Evolutionary conservation across 2,113 vertebrate genomes (phyloP), one percentile per base, ranked within the genome.

Genomic region (Nannospalax galili): DNA sequence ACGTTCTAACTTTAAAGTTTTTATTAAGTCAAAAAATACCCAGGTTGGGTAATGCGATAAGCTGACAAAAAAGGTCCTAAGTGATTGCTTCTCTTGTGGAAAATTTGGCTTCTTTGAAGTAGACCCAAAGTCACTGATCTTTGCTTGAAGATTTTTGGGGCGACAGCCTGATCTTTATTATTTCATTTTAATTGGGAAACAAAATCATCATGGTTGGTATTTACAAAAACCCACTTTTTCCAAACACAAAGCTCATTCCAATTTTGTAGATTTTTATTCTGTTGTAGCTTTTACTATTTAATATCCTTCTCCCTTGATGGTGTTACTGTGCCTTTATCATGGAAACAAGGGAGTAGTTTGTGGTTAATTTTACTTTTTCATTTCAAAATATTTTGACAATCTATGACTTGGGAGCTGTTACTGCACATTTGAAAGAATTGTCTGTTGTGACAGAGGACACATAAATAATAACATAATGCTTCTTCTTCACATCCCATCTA

Each of bases 361-460:
- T 84, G 30, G 89, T 81, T 97, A 97, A 96, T 97, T 96, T 95
- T 92, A 73, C 74, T 95, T 90, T 96, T 93, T 93, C 84, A 94
- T 95, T 96, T 97, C 84, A 96, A 85, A 96, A 77, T 95, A 82
- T 96, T 97, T 95, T 95, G 94, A 96, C 88, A 95, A 40, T 95
- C 87, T 37, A 42, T 93, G 89, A 84, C 70, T 91, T 84, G 96
- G 89, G 92, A 42, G 32, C 93, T 70, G 5, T 97, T 95, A 65
- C 87, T 74, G n/a, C 14, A 35, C 80, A 88, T 92, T 95, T 65
- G 56, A 88, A 96, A 88, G 48, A 92, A 87, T 32, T 88, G 37
- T 93, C 90, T 96, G 24, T 92, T 96, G 85, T 92, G 56, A 35
- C 86, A 89, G 72, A 97, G 96, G 79, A 90, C 40, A 30, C 80